Percentiles rank a stretch among this genome's conserved stretches.
Evolutionary conservation across 2,888 invertebrate genomes (phyloP).

Genomic region (Heliconius sara): DNA sequence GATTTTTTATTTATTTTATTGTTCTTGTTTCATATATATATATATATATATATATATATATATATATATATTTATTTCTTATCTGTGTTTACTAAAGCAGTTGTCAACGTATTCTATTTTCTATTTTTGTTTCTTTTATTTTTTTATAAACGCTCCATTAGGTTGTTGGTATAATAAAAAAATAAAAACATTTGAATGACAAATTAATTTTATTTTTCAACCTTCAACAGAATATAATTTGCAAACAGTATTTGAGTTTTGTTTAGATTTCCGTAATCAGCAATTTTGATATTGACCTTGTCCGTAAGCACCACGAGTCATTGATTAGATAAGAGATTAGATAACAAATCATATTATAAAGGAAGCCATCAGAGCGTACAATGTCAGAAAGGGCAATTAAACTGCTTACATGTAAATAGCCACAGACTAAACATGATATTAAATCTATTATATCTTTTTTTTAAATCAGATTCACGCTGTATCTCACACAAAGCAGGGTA

Average conservation of each 20-base stretch:
- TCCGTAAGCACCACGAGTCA: conserved; percentile 33
- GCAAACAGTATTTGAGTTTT: conserved; percentile 15
- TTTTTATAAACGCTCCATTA: background rate
- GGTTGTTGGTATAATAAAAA: background rate
- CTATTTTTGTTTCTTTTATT: background rate
- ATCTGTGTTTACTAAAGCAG: no score
- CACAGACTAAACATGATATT: background rate
- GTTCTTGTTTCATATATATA: background rate
- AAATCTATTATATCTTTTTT: background rate
- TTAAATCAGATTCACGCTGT: no score
- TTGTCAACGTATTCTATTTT: no score
- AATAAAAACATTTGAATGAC: background rate
- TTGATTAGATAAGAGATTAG: conserved; percentile 39
- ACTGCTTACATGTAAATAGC: conserved; percentile 21
- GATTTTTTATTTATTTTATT: conserved; percentile 10
- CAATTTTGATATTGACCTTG: conserved; percentile 44
- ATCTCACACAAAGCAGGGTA: no score
- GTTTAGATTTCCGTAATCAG: conserved; percentile 37
- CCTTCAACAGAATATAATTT: conserved; percentile 4
- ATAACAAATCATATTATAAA: conserved; percentile 39
- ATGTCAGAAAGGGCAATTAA: conserved; percentile 30
- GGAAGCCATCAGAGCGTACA: conserved; percentile 34
- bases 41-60: background rate
- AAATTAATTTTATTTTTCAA: conserved; percentile 1
- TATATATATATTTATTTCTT: background rate